Conservation (phyloP, 37 sponge, comb jelly and placozoan genomes). For the Amphimedon queenslandica region DNA sequence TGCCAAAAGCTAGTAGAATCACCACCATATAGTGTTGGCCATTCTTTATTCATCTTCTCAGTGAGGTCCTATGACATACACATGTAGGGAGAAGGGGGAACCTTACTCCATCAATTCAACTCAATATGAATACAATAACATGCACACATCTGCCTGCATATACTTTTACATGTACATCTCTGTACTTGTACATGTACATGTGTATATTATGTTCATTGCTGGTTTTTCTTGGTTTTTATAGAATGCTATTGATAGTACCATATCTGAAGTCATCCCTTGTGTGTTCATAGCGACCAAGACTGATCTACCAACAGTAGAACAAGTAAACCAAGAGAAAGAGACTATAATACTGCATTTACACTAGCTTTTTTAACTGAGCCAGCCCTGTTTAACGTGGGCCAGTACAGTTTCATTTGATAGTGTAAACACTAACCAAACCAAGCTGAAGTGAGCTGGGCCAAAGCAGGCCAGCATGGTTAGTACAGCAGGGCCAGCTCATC, state of each 20-base stretch:
- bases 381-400: too few relatives aligned
- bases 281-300: conserved; percentile 74
- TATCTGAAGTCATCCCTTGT: conserved; percentile 54
- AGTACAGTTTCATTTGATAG: too few relatives aligned
- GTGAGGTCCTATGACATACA: too few relatives aligned
- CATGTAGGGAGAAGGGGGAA: too few relatives aligned
- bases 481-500: too few relatives aligned
- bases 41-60: conserved; percentile 3
- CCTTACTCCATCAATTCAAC: too few relatives aligned
- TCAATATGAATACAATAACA: background rate
- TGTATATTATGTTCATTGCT: background rate
- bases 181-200: background rate
- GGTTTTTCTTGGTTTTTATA: conserved; percentile 6
- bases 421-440: too few relatives aligned
- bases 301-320: conserved; percentile 61
- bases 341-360: too few relatives aligned
- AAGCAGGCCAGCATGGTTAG: too few relatives aligned
- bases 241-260: conserved; percentile 41
- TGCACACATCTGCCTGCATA: conserved; percentile 10
- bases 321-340: conserved; percentile 28
- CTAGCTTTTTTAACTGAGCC: too few relatives aligned
- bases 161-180: background rate
- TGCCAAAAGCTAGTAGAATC: background rate
- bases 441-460: too few relatives aligned
- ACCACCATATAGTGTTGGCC: background rate